A percentile compares a stretch with the other conserved stretches of the same genome.
phyloP scores from a whole-genome alignment of 2,888 invertebrate genomes.

The Cerastis leucographa region DNA sequence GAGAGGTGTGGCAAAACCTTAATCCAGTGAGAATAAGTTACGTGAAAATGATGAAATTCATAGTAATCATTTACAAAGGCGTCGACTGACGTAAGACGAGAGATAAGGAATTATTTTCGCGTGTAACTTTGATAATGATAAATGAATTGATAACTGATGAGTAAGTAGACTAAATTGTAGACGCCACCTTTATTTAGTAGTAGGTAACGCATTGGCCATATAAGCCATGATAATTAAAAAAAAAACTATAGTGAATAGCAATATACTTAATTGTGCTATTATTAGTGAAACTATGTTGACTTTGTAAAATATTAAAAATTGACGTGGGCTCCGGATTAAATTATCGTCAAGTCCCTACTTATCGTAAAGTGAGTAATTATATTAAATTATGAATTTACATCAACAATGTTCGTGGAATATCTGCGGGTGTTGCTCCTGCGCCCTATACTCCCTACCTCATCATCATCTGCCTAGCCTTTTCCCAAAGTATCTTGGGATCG shows the following conservation, averaged over 20 bases:
- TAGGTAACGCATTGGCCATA: background rate
- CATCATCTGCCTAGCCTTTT: too few species aligned
- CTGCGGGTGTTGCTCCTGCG: background rate
- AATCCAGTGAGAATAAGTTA: background rate
- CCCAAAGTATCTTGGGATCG: too few species aligned
- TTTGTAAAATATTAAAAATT: background rate
- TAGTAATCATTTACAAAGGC: background rate
- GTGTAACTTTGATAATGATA: constrained; percentile 21
- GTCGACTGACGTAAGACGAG: constrained; percentile 18
- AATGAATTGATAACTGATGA: constrained; percentile 13
- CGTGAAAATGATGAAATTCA: constrained; percentile 15
- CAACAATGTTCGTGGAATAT: background rate
- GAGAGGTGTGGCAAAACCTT: background rate
- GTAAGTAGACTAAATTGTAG: constrained; percentile 10
- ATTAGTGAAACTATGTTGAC: too few species aligned
- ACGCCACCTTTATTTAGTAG: background rate
- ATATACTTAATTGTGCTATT: too few species aligned
- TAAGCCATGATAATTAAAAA: too few species aligned
- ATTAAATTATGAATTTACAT: constrained; percentile 1
- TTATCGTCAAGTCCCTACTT: background rate
- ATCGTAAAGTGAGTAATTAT: background rate
- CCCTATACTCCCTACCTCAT: too few species aligned
- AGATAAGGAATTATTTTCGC: constrained; percentile 32
- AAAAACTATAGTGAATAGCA: too few species aligned
- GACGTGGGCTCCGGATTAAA: background rate